phyloP scores from a whole-genome alignment of 2,888 invertebrate genomes.

The Hetaerina titia region DNA sequence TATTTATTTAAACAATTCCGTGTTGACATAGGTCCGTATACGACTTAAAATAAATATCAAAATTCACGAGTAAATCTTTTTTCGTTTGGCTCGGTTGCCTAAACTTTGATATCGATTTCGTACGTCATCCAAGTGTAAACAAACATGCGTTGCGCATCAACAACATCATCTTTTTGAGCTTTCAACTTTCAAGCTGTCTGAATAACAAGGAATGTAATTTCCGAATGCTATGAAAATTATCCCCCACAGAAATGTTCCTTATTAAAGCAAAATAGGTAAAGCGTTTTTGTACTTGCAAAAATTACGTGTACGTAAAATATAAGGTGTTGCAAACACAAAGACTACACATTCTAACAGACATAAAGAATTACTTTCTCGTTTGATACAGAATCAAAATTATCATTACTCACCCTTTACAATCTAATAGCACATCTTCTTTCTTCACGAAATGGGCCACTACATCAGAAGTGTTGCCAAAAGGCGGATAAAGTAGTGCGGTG shows the following conservation, averaged over 20 bases:
- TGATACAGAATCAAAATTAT: no score
- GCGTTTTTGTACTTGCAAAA: background rate
- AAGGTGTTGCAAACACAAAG: background rate
- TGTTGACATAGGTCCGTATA: background rate
- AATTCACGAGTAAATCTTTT: background rate
- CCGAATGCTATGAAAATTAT: background rate
- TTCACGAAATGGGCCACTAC: conserved; percentile 46
- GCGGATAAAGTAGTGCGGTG: conserved; percentile 21
- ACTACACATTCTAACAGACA: background rate
- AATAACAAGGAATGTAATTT: background rate
- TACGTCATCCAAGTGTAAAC: conserved; percentile 61
- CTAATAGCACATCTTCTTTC: conserved; percentile 49
- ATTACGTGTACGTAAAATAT: no score
- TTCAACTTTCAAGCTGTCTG: background rate
- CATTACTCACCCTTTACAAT: conserved; percentile 20
- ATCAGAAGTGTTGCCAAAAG: conserved; percentile 36
- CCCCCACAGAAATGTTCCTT: background rate
- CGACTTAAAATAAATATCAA: background rate
- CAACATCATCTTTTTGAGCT: conserved; percentile 3
- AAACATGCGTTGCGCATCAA: conserved; percentile 58
- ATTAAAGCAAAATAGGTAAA: background rate
- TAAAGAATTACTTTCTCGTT: background rate
- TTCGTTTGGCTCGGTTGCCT: background rate
- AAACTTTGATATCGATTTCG: conserved; percentile 60
- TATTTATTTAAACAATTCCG: background rate